Evolutionary conservation across 2,888 invertebrate genomes (phyloP), one percentile per base, ranked within the genome.

Genomic region (Latrodectus hesperus): DNA sequence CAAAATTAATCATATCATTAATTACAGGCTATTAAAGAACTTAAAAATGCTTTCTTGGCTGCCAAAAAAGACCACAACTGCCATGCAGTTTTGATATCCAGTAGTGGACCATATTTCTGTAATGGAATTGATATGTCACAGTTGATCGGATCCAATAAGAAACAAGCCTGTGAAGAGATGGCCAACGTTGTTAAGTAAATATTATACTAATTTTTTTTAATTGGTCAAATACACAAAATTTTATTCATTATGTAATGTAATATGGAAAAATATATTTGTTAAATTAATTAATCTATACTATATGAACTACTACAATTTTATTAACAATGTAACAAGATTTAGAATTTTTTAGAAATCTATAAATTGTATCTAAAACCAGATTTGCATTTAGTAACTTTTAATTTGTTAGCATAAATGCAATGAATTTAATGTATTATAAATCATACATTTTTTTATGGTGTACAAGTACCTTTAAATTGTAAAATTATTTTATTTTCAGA

Each of bases 71-170:
- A 96, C 91, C 93, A 94, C 80, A 94, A 94, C 38, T 95, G 95
- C 90, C 94, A 92, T 91, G 94, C 94, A 92, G 96, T 97, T 85
- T 93, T 96, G 90, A 92, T 98, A 38, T 95, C 95, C 76, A 96
- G 96, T 10, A 95, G 95, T 79, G 95, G 95, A 77, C 94, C 94
- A 73, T 94, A 95, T 71, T 95, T 97, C 91, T 97, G 96, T 91
- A 95, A 96, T 90, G 97, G 97, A 51, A 93, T 98, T 89, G 96
- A 98, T 92, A 94, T 97, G 84, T 94, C 94, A 84, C 94, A 94
- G 82, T 92, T 97, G 65, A 92, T 96, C 65, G 92, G 94, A 68
- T 94, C 95, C 64, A 94, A 94, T 90, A 94, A 95, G 89, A 94
- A 94, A 90, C 93, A 93, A 86, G 93, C 94, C 90, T 96, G 96